Conservation (phyloP, 2,888 invertebrate genomes). For the Nasonia oneida region DNA sequence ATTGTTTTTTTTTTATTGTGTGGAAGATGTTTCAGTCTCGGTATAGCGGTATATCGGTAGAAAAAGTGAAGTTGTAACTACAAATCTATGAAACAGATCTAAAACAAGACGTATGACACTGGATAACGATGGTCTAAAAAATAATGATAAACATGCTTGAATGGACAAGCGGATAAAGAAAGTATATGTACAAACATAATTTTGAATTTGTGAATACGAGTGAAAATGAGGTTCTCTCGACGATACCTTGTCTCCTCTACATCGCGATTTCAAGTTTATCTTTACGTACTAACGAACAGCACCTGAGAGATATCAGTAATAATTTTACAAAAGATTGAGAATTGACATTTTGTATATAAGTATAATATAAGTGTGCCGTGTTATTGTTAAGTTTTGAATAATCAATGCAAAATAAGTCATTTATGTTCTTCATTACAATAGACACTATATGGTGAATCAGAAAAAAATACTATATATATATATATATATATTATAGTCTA, state of each 20-base stretch:
- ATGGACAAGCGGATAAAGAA: conserved; percentile 31
- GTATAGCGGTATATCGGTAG: conserved; percentile 13
- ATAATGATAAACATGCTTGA: conserved; percentile 47
- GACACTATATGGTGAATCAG: conserved; percentile 39
- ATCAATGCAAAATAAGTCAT: conserved; percentile 39
- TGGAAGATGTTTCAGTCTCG: conserved; percentile 30
- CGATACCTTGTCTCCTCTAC: conserved; percentile 43
- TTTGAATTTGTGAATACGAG: conserved; percentile 25
- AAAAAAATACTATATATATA: conserved; percentile 37
- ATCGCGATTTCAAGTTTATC: conserved; percentile 28
- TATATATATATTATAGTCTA: conserved; percentile 54
- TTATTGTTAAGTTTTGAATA: conserved; percentile 31
- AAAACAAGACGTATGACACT: conserved; percentile 8
- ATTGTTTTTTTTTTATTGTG: not conserved
- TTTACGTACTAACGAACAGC: conserved; percentile 41
- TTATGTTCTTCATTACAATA: conserved; percentile 36
- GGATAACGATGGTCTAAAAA: not conserved
- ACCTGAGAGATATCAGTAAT: conserved; percentile 48
- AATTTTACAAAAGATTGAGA: conserved; percentile 43
- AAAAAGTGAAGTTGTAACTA: conserved; percentile 32
- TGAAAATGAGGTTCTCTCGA: conserved; percentile 37
- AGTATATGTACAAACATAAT: conserved; percentile 28
- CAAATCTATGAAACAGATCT: not conserved
- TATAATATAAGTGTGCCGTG: conserved; percentile 35
- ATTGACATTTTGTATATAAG: conserved; percentile 32